Base-by-base conservation (phyloP, 1,140 invertebrate genomes). In the Delia radicum region DNA sequence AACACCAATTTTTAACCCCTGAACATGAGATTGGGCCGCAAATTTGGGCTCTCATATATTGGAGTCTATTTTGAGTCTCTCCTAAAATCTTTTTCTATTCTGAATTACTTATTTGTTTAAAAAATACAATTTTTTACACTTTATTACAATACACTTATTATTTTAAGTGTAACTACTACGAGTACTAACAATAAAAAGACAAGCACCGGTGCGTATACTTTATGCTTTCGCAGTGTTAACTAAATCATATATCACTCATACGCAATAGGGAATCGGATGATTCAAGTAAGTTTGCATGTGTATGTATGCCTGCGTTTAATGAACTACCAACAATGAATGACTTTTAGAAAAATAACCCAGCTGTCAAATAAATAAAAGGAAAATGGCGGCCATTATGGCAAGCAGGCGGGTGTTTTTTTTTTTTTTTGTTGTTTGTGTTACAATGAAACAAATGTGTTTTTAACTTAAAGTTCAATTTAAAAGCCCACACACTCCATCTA, bases 341-440 rank as follows among this genome's bases (percentile, higher is more conserved):
- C 65, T 26, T 71, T 74, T 75, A 69, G 27, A 71, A 55, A 71
- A 71, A 75, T 75, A 55, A 48, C 65, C 37, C 29, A 75, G 28
- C 74, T 75, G 74, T 71, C 74, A 75, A 71, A 69, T 48, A 55
- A 63, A 69, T n/a, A 55, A 48, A 55, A 55, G 24, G 48, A 55
- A 55, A 55, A 55, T 55, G 48, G 48, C 65, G 65, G 67, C 12
- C 74, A 67, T 48, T 46, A 75, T 10, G 65, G 18, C 46, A 65
- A 55, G 42, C 33, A 42, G 61, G 24, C 37, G 67, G 29, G 18
- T 33, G 72, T 12, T 46, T n/a, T 6, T 21, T 10, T 73, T 26
- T 63, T n/a, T 46, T 48, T 10, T 24, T 46, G 18, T n/a, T 28
- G 27, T 48, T 61, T 61, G 2, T 48, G 29, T 18, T 73, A 28